phyloP scores from a whole-genome alignment of 2,797 vertebrate genomes.

The Spizella passerina region DNA sequence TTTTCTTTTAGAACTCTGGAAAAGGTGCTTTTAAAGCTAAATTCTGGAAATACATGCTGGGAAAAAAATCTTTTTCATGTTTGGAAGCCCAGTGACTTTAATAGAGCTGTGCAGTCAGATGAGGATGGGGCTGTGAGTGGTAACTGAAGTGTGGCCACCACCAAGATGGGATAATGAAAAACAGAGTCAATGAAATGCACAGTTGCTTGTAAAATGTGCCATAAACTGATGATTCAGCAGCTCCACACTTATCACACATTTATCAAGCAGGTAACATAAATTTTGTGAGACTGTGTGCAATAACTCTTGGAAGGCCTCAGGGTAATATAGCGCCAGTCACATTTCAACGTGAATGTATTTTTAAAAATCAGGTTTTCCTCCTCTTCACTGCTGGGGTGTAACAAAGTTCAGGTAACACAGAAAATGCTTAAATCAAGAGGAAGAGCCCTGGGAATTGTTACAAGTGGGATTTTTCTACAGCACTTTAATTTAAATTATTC shows the following conservation, averaged over 20 bases:
- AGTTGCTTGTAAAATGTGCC: neutral
- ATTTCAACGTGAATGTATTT: neutral
- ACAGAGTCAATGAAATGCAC: neutral
- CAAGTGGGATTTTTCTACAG: neutral
- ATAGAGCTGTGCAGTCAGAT: neutral
- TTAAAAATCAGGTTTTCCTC: neutral
- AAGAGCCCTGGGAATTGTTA: neutral
- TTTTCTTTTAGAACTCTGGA: neutral
- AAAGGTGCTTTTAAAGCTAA: neutral
- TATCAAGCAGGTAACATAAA: conserved; percentile 27
- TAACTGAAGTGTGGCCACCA: neutral
- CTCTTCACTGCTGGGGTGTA: neutral
- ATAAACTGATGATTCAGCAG: conserved; percentile 27
- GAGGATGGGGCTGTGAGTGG: neutral
- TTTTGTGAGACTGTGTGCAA: neutral
- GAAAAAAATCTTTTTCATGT: neutral
- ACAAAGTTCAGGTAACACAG: neutral
- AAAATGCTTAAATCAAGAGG: neutral
- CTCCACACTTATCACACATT: neutral
- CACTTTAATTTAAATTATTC: neutral
- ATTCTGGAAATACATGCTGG: neutral
- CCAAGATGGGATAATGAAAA: neutral
- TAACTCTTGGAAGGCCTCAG: neutral
- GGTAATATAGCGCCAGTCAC: neutral
- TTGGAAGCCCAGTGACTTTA: neutral